Percentiles rank a stretch among this genome's conserved stretches.
Evolutionary conservation across 2,888 invertebrate genomes (phyloP).

Genomic region (Oligia strigilis): DNA sequence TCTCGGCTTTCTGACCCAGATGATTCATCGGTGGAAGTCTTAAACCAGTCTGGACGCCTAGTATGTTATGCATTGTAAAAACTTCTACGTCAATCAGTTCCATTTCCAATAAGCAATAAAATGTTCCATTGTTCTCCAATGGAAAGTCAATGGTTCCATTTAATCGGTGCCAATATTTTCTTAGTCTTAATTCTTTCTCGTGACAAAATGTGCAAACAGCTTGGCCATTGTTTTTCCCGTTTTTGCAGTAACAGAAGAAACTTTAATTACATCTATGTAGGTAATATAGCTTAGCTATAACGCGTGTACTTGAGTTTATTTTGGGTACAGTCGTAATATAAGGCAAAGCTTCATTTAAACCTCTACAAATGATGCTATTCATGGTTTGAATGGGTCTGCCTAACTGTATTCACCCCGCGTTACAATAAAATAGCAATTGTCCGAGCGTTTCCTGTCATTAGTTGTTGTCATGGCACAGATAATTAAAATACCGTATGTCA

Average conservation of each 20-base stretch:
- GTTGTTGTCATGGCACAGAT: slow-evolving; percentile 49
- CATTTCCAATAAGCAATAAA: slow-evolving; percentile 65
- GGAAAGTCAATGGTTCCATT: slow-evolving; percentile 49
- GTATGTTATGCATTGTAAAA: slow-evolving; percentile 49
- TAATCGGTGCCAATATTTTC: slow-evolving; percentile 55
- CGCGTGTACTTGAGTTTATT: slow-evolving; percentile 52
- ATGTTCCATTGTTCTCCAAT: slow-evolving; percentile 61
- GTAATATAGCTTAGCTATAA: slow-evolving; percentile 22
- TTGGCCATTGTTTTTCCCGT: slow-evolving; percentile 32
- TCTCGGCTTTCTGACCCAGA: slow-evolving; percentile 52
- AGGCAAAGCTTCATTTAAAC: slow-evolving; percentile 50
- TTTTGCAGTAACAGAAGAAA: slow-evolving; percentile 17
- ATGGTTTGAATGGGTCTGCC: slow-evolving; percentile 52
- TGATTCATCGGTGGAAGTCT: slow-evolving; percentile 66
- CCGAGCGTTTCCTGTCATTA: slow-evolving; percentile 65
- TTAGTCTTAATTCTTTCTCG: slow-evolving; percentile 41
- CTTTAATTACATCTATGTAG: slow-evolving; percentile 23
- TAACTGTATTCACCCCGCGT: slow-evolving; percentile 52
- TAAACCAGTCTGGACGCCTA: slow-evolving; percentile 46
- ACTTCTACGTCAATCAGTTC: slow-evolving; percentile 47
- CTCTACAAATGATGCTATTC: slow-evolving; percentile 63
- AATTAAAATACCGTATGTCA: slow-evolving; percentile 32
- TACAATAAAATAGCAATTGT: slow-evolving; percentile 60
- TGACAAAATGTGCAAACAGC: slow-evolving; percentile 37
- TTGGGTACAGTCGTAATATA: slow-evolving; percentile 47